Evolutionary conservation across 2,113 vertebrate species (phyloP), one percentile per base, ranked within the genome.

Genomic region (Archilochus colubris): DNA sequence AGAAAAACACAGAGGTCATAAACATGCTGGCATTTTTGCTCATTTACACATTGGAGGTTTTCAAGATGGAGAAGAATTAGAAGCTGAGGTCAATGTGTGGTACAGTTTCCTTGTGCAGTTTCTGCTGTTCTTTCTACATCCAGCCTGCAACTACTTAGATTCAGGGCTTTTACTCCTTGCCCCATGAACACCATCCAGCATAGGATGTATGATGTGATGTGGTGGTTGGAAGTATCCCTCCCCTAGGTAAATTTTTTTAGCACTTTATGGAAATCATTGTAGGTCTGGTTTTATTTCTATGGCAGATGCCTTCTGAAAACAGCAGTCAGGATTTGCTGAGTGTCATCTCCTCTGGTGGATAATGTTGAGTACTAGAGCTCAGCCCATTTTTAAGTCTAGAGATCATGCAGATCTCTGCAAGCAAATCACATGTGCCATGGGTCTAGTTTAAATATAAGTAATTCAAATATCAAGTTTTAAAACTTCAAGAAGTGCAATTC

Each of bases 1-100:
- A 88, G 86, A 91, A 84, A 92, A 91, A 88, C 82, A 75, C 19
- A 16, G 31, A 57, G 77, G 38, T 44, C 81, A 80, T 31, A 84
- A 80, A 95, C 11, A 58, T 2, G 13, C 15, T 22, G 44, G 38
- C 24, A 50, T 51, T 89, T 48, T 62, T 40, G 14, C 50, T 88
- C 36, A 53, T 69, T 91, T 78, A 54, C 5, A 1, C 33, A 24
- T 5, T 5, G 31, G 61, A 86, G 22, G 50, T 75, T 94, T 83
- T 17, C 0, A 18, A 50, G 59, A 63, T 8, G 13, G 38, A 31
- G n/a, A 64, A 73, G 33, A 82, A 21, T 46, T 46, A 46, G 44
- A 46, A 67, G 38, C 2, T 67, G 51, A 53, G 61, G 69, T 86
- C 82, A 61, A 8, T 13, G 48, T 43, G 64, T 89, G 76, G 57